Conservation (phyloP, 2,113 vertebrate genomes). For the Raphicerus campestris region DNA sequence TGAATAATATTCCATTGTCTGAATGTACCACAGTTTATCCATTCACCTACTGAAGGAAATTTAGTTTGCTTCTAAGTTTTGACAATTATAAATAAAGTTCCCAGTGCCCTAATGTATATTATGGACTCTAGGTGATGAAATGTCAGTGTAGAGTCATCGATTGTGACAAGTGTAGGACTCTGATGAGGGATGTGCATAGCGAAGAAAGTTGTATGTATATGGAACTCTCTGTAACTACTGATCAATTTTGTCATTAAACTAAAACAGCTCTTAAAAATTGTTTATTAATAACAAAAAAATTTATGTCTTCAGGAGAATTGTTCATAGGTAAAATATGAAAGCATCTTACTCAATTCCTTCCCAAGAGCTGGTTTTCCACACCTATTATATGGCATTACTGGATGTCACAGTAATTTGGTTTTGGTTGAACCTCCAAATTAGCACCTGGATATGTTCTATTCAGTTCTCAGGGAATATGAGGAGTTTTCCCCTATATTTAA, state of each 20-base stretch:
- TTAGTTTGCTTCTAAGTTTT: not conserved
- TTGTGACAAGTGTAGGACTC: not conserved
- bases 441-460: not conserved
- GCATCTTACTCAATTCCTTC: not conserved
- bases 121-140: not conserved
- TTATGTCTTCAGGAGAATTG: not conserved
- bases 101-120: not conserved
- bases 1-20: not conserved
- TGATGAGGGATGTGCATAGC: not conserved
- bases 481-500: not conserved
- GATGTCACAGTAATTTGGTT: not conserved
- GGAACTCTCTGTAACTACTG: not conserved
- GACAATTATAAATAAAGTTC: not conserved
- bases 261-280: not conserved
- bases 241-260: not conserved
- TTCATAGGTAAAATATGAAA: not conserved
- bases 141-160: not conserved
- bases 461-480: not conserved
- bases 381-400: not conserved
- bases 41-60: not conserved
- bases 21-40: not conserved
- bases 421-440: not conserved
- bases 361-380: not conserved
- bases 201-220: not conserved
- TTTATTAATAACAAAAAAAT: not conserved